Evolutionary conservation across 2,888 invertebrate genomes (phyloP).

Genomic region (Meganola albula): DNA sequence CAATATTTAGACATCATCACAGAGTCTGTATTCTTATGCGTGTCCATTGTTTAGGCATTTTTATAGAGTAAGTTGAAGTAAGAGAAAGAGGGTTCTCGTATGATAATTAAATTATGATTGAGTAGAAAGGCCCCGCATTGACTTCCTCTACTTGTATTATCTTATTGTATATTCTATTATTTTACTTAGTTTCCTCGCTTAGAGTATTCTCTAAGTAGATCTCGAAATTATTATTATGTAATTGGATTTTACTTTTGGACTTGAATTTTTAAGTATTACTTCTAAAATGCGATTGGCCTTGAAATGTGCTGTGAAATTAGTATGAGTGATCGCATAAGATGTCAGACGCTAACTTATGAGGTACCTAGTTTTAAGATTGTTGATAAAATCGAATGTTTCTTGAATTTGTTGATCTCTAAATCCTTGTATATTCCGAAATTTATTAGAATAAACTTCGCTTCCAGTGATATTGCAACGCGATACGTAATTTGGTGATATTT

Average conservation of each 20-base stretch:
- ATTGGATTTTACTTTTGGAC: too few relatives aligned
- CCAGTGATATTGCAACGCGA: conserved; percentile 63
- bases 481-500: conserved; percentile 76
- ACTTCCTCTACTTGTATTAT: too few relatives aligned
- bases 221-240: too few relatives aligned
- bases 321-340: conserved; percentile 16
- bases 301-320: conserved; percentile 15
- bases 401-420: conserved; percentile 64
- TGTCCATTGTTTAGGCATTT: background rate
- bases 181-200: too few relatives aligned
- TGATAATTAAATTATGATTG: too few relatives aligned
- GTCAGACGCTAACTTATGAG: conserved; percentile 12
- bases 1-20: conserved; percentile 16
- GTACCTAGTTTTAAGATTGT: conserved; percentile 16
- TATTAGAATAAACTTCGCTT: conserved; percentile 32
- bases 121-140: too few relatives aligned
- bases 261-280: too few relatives aligned
- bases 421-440: conserved; percentile 47
- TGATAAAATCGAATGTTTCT: conserved; percentile 36
- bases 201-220: too few relatives aligned
- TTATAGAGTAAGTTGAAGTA: too few relatives aligned
- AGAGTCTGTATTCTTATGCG: conserved; percentile 11
- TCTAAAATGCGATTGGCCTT: too few relatives aligned
- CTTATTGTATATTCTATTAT: too few relatives aligned
- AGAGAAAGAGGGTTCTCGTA: too few relatives aligned